A percentile compares a stretch with the other conserved stretches of the same genome.
Conservation (phyloP, 2,113 vertebrate species). For the Callithrix jacchus region DNA sequence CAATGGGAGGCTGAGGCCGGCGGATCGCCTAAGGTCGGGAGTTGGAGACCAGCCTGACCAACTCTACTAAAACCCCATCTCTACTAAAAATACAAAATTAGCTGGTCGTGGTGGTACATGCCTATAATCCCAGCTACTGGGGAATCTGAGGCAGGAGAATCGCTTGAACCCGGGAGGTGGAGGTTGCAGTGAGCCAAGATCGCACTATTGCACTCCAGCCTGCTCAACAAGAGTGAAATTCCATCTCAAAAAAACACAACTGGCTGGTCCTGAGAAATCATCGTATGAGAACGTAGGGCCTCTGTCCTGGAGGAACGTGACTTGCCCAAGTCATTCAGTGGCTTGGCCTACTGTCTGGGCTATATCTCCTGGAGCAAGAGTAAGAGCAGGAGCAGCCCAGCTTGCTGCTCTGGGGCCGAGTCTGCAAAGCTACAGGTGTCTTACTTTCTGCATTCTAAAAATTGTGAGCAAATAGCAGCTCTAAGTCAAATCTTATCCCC, state of each 20-base stretch:
- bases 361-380: background rate
- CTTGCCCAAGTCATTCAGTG: background rate
- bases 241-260: no score
- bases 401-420: background rate
- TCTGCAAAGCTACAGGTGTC: background rate
- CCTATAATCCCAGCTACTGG: no score
- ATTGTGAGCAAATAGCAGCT: background rate
- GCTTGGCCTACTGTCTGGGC: background rate
- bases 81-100: no score
- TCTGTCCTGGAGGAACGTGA: background rate
- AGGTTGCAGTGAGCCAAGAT: rapidly evolving
- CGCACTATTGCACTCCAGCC: rapidly evolving
- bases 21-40: no score
- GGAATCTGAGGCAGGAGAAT: no score
- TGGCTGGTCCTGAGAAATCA: background rate
- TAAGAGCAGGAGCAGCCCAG: no score
- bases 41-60: no score
- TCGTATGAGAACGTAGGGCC: background rate
- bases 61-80: no score
- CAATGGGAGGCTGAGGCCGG: rapidly evolving
- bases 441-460: background rate
- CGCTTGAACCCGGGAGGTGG: no score
- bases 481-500: background rate
- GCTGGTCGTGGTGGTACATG: rapidly evolving
- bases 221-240: no score